Evolutionary conservation across 2,113 vertebrate genomes (phyloP).

Genomic region (Macheiramphus alcinus): DNA sequence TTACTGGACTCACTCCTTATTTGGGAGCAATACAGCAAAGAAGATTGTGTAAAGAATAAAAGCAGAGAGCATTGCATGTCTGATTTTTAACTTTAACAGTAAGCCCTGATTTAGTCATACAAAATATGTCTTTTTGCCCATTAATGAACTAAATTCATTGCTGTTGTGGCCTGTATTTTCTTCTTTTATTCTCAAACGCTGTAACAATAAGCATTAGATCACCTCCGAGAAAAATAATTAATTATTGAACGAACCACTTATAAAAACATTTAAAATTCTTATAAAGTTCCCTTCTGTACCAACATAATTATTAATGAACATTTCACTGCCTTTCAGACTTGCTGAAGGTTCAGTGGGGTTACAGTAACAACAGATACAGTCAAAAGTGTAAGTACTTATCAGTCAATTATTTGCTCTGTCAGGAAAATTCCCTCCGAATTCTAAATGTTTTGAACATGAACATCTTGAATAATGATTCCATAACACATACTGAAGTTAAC

Average conservation of each 20-base stretch:
- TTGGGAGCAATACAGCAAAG: neutral
- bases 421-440: neutral
- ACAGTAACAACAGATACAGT: neutral
- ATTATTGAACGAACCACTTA: neutral
- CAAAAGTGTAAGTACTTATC: neutral
- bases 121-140: neutral
- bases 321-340: neutral
- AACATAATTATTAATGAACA: neutral
- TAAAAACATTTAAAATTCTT: neutral
- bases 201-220: neutral
- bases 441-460: neutral
- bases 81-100: neutral
- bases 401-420: constrained; percentile 15
- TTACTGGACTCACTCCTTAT: neutral
- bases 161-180: neutral
- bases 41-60: neutral
- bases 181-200: neutral
- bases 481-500: neutral
- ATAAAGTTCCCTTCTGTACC: neutral
- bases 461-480: neutral
- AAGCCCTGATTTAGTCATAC: neutral
- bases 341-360: neutral
- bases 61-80: rapidly evolving
- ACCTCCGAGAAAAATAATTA: neutral
- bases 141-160: neutral